phyloP scores from a whole-genome alignment of 2,797 vertebrate species.

The Leucoraja ocellata region DNA sequence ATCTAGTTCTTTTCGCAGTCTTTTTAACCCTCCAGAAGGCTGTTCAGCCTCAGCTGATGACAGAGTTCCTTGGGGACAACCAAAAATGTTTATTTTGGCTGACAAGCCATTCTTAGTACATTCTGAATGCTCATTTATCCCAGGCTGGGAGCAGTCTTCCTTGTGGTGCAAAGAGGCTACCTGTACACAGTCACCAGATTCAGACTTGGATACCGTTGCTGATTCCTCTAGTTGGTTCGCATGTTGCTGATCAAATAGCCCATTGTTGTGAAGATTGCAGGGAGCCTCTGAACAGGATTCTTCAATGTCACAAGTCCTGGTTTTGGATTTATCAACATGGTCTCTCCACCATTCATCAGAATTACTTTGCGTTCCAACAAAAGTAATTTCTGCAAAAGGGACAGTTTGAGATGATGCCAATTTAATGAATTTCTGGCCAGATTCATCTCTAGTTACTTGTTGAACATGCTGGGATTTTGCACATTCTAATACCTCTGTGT shows the following conservation, averaged over 20 bases:
- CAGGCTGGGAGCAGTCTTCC: conserved; percentile 59
- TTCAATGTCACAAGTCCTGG: conserved; percentile 55
- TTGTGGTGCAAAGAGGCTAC: conserved; percentile 50
- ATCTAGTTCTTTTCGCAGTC: conserved; percentile 62
- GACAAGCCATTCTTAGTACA: conserved; percentile 56
- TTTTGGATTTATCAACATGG: conserved; percentile 41
- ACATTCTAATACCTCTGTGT: conserved; percentile 47
- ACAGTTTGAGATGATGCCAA: conserved; percentile 47
- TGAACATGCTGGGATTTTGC: conserved; percentile 52
- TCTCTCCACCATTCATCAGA: conserved; percentile 56
- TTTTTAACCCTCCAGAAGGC: conserved; percentile 61
- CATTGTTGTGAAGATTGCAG: conserved; percentile 63
- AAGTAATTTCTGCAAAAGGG: conserved; percentile 44
- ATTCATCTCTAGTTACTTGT: conserved; percentile 50
- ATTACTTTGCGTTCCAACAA: conserved; percentile 50
- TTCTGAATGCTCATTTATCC: conserved; percentile 60
- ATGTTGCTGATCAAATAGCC: conserved; percentile 56
- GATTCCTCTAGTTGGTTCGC: conserved; percentile 54
- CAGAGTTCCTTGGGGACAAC: conserved; percentile 45
- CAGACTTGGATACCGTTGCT: conserved; percentile 54
- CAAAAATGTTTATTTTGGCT: conserved; percentile 55
- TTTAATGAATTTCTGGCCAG: conserved; percentile 36
- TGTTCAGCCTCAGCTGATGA: conserved; percentile 50
- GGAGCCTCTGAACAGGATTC: conserved; percentile 56
- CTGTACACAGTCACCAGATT: conserved; percentile 52